phyloP scores from a whole-genome alignment of 2,888 invertebrate genomes.

The Spodoptera littoralis region DNA sequence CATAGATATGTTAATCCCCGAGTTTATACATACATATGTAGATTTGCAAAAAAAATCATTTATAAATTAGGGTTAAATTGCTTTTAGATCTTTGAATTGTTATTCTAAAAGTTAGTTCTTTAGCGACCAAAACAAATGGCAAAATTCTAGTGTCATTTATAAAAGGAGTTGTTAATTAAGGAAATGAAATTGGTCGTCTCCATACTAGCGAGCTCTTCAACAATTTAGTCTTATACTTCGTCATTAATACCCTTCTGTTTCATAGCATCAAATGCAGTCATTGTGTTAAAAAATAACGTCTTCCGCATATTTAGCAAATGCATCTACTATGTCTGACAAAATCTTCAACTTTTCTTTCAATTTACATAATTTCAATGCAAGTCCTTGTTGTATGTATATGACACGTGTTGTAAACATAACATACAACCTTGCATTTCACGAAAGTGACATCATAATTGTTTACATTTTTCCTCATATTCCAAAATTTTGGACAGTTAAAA shows the following conservation, averaged over 20 bases:
- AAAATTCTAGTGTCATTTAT: slow-evolving; percentile 24
- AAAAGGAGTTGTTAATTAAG: slow-evolving; percentile 38
- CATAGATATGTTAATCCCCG: too few species aligned
- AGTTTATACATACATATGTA: too few species aligned
- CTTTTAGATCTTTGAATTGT: not conserved
- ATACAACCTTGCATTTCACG: slow-evolving; percentile 25
- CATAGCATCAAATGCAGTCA: slow-evolving; percentile 6
- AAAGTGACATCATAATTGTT: slow-evolving; percentile 21
- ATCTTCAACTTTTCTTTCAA: slow-evolving; percentile 27
- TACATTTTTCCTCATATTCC: slow-evolving; percentile 26
- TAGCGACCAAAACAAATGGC: slow-evolving; percentile 22
- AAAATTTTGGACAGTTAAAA: too few species aligned
- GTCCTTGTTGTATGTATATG: slow-evolving; percentile 20
- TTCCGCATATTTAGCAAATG: too few species aligned
- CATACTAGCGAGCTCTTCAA: slow-evolving; percentile 26
- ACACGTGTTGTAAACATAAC: slow-evolving; percentile 12
- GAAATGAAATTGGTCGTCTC: slow-evolving; percentile 46
- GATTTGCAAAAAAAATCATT: too few species aligned
- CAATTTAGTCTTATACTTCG: slow-evolving; percentile 13
- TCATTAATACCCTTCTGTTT: slow-evolving; percentile 15
- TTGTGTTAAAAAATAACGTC: too few species aligned
- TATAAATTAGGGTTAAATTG: not conserved
- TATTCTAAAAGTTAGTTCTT: not conserved
- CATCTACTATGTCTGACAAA: too few species aligned
- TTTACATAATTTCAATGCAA: slow-evolving; percentile 5